Conservation (phyloP, 2,113 vertebrate genomes). For the Corythornis vintsioides region DNA sequence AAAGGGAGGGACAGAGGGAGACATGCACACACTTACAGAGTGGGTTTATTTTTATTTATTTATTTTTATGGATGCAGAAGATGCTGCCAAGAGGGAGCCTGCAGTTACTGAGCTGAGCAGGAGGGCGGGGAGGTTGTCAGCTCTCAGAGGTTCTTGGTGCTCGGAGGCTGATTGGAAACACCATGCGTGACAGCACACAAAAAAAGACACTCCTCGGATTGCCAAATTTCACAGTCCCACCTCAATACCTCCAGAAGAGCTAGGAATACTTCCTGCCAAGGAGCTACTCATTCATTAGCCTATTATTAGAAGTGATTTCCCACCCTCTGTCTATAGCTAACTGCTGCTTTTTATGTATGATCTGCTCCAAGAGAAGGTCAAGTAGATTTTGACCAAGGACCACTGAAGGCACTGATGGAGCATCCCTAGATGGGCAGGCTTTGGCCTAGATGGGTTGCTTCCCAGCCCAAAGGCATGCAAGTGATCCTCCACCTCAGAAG, state of each 20-base stretch:
- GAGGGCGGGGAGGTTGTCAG: slow-evolving; percentile 30
- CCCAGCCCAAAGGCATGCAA: background rate
- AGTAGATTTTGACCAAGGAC: background rate
- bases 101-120: slow-evolving; percentile 28
- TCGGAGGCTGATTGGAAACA: slow-evolving; percentile 24
- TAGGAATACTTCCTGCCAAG: fast-evolving
- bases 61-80: slow-evolving; percentile 10
- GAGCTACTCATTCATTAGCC: background rate
- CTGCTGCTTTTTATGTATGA: background rate
- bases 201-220: background rate
- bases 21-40: background rate
- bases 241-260: background rate
- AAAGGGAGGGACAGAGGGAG: background rate
- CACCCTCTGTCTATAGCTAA: background rate
- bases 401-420: background rate
- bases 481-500: background rate
- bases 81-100: slow-evolving; percentile 41
- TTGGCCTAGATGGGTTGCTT: background rate
- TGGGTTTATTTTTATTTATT: background rate
- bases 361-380: background rate
- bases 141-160: background rate
- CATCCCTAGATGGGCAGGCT: background rate
- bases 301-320: background rate
- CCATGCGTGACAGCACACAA: slow-evolving; percentile 32
- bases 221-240: background rate